Base-by-base conservation (phyloP, 2,888 invertebrate genomes). In the Entomobrya proxima region DNA sequence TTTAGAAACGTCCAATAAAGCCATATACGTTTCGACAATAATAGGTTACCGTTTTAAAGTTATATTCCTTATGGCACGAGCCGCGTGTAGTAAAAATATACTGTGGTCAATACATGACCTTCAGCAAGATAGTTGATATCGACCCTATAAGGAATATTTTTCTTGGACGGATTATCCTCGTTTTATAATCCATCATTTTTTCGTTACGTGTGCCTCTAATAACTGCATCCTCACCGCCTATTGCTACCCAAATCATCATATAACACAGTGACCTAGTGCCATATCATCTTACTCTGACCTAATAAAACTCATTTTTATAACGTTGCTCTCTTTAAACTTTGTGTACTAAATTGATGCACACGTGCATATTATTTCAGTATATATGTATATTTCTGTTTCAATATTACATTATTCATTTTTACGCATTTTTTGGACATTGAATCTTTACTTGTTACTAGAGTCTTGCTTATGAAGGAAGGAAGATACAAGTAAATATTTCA, bases 51-150 rank as follows among this genome's bases (percentile, higher is more conserved):
- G 11, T 47, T 15, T 32, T 64, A n/a, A n/a, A n/a, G n/a, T n/a
- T n/a, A n/a, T n/a, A 37, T 69, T 44, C 40, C 24, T 44, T 44
- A 44, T 69, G 44, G 69, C 69, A 69, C 69, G 69, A 69, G 69
- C 69, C 47, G 69, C 69, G 27, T 9, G 27, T 27, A 44, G 44
- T 69, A 40, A 64, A 64, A 64, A 69, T 69, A 13, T 27, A 67
- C 35, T 21, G 1, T n/a, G 24, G 24, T 11, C 1, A 18, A 4
- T 69, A 2, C 4, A 7, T 44, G 69, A 69, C 69, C 69, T 69
- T 40, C 64, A n/a, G n/a, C n/a, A n/a, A n/a, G n/a, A n/a, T n/a
- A n/a, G n/a, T n/a, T n/a, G n/a, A n/a, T n/a, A n/a, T n/a, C n/a
- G n/a, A n/a, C n/a, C 18, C 15, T 7, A 18, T 32, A 15, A 30